phyloP scores from a whole-genome alignment of 2,888 invertebrate genomes.

The Podabrus alpinus region DNA sequence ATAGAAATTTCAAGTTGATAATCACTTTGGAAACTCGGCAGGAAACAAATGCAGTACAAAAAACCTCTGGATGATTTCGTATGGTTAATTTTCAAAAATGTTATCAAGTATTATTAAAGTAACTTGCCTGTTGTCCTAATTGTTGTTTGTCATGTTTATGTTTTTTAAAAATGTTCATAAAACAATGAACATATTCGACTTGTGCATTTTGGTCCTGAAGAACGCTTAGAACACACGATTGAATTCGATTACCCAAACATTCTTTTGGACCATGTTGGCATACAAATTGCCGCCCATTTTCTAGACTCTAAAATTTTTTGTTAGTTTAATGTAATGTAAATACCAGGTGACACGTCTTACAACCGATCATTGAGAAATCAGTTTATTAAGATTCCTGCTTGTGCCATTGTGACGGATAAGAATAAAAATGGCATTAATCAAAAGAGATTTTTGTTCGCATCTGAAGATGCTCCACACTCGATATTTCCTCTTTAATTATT shows the following conservation, averaged over 20 bases:
- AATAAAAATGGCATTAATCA: too few relatives aligned
- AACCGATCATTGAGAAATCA: too few relatives aligned
- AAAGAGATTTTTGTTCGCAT: too few relatives aligned
- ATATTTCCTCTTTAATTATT: too few relatives aligned
- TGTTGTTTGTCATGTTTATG: conserved; percentile 32
- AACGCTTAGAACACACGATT: conserved; percentile 62
- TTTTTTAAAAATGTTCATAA: conserved; percentile 45
- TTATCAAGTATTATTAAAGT: not conserved
- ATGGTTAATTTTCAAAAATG: not conserved
- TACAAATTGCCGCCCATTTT: conserved; percentile 54
- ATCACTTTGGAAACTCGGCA: too few relatives aligned
- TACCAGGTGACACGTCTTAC: too few relatives aligned
- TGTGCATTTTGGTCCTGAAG: conserved; percentile 50
- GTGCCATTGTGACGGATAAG: too few relatives aligned
- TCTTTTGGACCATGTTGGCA: conserved; percentile 69
- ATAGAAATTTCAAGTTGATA: too few relatives aligned
- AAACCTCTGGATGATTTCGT: not conserved
- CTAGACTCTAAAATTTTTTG: conserved; percentile 38
- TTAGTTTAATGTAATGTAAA: not conserved
- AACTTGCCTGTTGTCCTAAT: conserved; percentile 40
- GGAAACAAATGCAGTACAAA: too few relatives aligned
- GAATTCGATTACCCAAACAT: conserved; percentile 66
- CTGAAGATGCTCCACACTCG: too few relatives aligned
- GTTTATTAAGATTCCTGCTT: too few relatives aligned
- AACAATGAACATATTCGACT: conserved; percentile 50